Evolutionary conservation across 2,113 vertebrate species (phyloP).

Genomic region (Larimichthys crocea): DNA sequence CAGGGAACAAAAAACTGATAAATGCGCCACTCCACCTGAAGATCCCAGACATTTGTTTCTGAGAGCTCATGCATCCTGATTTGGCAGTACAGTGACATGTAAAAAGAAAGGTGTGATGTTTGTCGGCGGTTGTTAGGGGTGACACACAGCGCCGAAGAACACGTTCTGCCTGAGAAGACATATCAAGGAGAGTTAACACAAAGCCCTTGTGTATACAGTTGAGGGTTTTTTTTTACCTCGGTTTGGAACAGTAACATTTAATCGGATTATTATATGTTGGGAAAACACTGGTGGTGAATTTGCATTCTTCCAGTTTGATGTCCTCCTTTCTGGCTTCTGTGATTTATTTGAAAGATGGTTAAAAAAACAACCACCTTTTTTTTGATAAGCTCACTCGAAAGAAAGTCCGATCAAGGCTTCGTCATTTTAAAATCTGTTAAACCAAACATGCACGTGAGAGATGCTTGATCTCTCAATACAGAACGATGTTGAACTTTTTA

Average conservation of each 20-base stretch:
- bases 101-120: not conserved
- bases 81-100: not conserved
- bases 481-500: conserved; percentile 23
- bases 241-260: not conserved
- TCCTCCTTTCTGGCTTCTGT: not conserved
- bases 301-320: not conserved
- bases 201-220: not conserved
- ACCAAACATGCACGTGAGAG: conserved; percentile 6
- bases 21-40: not conserved
- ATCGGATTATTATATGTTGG: not conserved
- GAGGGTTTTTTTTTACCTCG: not conserved
- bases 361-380: not conserved
- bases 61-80: not conserved
- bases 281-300: not conserved
- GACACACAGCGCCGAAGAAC: not conserved
- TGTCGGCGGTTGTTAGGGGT: not conserved
- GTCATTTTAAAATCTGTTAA: conserved; percentile 14
- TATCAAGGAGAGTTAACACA: not conserved
- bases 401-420: not conserved
- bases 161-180: not conserved
- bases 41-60: not conserved
- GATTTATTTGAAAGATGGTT: conserved; percentile 9
- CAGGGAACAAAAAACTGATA: too few relatives aligned
- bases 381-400: not conserved
- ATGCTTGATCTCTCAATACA: conserved; percentile 34